Evolutionary conservation across 2,113 vertebrate genomes (phyloP), one percentile per base, ranked within the genome.

Genomic region (Dinomys branickii): DNA sequence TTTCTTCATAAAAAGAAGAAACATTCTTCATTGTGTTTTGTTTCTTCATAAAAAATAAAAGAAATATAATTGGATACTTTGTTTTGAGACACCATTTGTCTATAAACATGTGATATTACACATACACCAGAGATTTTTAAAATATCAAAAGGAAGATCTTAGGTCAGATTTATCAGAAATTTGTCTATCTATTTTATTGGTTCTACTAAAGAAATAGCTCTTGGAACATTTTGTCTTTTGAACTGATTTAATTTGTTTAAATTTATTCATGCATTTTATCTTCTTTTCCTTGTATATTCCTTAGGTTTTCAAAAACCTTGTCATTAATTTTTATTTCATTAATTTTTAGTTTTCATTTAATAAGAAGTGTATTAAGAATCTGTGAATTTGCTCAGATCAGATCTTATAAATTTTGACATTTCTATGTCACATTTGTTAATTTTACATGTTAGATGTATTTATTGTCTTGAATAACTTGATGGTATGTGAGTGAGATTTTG

Each of bases 211-310:
- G 71, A 85, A 88, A 85, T 1, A 88, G 47, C 41, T 44, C 69
- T 88, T 82, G 58, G 47, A 65, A 85, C 35, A 73, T 84, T 65
- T 90, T 54, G 85, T 87, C 11, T 61, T 22, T 61, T 94, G 11
- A 71, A 73, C 54, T 95, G 61, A n/a, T 93, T 85, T 84, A 85
- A 83, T 82, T 80, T 83, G 19, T 80, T 85, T 75, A 90, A 80
- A 73, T 88, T 75, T 85, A 30, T 71, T 61, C 88, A 81, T 41
- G 12, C 30, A 84, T 81, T 88, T 86, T 80, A 11, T 56, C 61
- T 54, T 8, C 59, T 85, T 85, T 56, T 63, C 69, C n/a, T 92
- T 86, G 0, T 82, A 71, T 85, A 14, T 81, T 59, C 19, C 47
- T 85, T 77, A 41, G 12, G 3, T 63, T 82, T 88, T 47, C 6